A percentile compares a stretch with the other conserved stretches of the same genome.
Conservation (phyloP, 1,140 invertebrate species). For the Drosophila kohkoa region DNA sequence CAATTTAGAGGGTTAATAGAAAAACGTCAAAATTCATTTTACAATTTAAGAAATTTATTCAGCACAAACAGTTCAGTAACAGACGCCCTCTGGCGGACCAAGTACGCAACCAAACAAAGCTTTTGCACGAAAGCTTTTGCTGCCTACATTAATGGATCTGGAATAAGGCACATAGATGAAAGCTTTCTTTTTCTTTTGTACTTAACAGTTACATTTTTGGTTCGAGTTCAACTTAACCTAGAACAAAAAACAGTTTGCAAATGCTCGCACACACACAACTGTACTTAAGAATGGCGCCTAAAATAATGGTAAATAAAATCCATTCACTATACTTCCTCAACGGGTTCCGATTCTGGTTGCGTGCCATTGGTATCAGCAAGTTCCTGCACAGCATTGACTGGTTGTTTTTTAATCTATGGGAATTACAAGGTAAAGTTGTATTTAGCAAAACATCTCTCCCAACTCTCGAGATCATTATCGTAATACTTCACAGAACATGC, state of each 20-base stretch:
- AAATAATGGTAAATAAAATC: not conserved
- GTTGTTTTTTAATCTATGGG: conserved; percentile 58
- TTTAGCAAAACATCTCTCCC: conserved; percentile 19
- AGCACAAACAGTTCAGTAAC: conserved; percentile 2
- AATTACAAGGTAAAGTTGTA: conserved; percentile 36
- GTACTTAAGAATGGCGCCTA: conserved; percentile 20
- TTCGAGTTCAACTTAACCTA: conserved; percentile 46
- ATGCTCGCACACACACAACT: conserved; percentile 18
- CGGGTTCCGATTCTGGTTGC: conserved; percentile 38
- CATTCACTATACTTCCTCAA: not conserved
- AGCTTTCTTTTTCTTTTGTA: conserved; percentile 36
- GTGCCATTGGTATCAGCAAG: conserved; percentile 17
- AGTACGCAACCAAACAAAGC: conserved; percentile 24
- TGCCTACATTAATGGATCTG: conserved; percentile 4
- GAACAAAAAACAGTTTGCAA: conserved; percentile 18
- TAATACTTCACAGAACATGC: conserved; percentile 45
- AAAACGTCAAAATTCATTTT: not conserved
- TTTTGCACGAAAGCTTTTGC: conserved; percentile 17
- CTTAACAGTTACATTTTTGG: conserved; percentile 40
- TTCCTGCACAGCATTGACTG: conserved; percentile 40
- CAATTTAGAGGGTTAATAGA: too few species aligned
- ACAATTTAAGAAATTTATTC: conserved; percentile 34
- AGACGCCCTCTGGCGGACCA: conserved; percentile 30
- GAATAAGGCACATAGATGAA: conserved; percentile 15
- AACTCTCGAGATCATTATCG: conserved; percentile 4